phyloP scores from a whole-genome alignment of 1,140 invertebrate genomes.

The Thrips palmi region DNA sequence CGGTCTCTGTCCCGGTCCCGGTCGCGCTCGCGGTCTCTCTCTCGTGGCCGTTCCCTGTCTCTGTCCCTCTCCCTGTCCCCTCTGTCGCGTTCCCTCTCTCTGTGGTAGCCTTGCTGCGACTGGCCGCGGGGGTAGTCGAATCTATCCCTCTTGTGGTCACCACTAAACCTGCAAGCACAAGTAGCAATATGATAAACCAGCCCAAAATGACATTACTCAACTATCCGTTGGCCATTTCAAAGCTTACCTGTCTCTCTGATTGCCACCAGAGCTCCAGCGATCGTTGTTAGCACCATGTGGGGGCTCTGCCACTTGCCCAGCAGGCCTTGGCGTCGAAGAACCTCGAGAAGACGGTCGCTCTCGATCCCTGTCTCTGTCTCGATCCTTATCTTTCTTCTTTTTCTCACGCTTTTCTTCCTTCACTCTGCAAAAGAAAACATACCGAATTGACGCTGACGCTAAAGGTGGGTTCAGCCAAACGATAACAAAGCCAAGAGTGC shows the following conservation, averaged over 20 bases:
- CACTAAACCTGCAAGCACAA: conserved; percentile 7
- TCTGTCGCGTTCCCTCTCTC: conserved; percentile 18
- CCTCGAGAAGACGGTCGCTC: too few species aligned
- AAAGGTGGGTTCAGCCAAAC: too few species aligned
- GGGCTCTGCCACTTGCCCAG: conserved; percentile 3
- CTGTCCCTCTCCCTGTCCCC: conserved; percentile 15
- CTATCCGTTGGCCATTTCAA: conserved; percentile 2
- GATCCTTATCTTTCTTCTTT: conserved; percentile 1
- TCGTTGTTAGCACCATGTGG: conserved; percentile 21
- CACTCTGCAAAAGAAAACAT: neutral
- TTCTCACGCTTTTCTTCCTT: conserved; percentile 14
- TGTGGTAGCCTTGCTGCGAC: conserved; percentile 20
- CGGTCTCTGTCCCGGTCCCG: conserved; percentile 13
- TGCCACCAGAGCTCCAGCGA: conserved; percentile 20
- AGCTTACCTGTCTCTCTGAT: conserved; percentile 21
- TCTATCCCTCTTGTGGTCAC: conserved; percentile 16
- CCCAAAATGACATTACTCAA: conserved; percentile 6
- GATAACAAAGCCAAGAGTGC: too few species aligned
- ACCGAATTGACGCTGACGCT: conserved; percentile 16
- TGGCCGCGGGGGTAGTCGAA: conserved; percentile 20
- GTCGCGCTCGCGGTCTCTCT: conserved; percentile 2
- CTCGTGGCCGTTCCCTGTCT: conserved; percentile 12
- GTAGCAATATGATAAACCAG: conserved; percentile 16
- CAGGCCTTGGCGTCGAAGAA: too few species aligned
- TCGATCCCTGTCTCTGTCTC: conserved; percentile 18